Evolutionary conservation across 2,888 invertebrate genomes (phyloP).

Genomic region (Metalampra italica): DNA sequence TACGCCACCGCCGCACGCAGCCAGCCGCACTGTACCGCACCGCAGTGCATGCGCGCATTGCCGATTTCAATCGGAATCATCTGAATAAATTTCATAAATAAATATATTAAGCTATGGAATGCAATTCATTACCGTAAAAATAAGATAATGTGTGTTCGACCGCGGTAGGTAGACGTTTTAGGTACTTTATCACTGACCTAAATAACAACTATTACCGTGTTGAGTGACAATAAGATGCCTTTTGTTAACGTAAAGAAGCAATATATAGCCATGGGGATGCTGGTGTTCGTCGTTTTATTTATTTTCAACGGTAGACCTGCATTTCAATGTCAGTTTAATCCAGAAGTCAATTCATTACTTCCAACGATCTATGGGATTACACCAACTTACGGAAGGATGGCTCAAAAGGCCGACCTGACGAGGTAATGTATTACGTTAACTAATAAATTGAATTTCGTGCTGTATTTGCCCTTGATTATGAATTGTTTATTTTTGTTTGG

Average conservation of each 20-base stretch:
- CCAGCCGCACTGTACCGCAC: no score
- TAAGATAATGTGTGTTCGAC: neutral
- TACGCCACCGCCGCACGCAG: no score
- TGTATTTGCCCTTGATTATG: conserved; percentile 52
- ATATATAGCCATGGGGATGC: conserved; percentile 67
- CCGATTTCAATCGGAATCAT: no score
- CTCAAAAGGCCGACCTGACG: conserved; percentile 96
- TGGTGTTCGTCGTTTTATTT: conserved; percentile 65
- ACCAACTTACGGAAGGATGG: conserved; percentile 92
- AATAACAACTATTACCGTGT: neutral
- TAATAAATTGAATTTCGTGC: conserved; percentile 41
- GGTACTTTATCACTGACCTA: neutral
- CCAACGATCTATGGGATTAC: conserved; percentile 94
- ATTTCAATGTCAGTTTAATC: conserved; percentile 64
- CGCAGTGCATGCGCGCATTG: no score
- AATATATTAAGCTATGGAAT: no score
- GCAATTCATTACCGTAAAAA: neutral
- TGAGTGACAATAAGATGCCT: conserved; percentile 38
- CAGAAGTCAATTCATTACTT: conserved; percentile 53
- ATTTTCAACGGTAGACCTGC: conserved; percentile 64
- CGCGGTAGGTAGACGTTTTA: conserved; percentile 1
- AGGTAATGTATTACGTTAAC: conserved; percentile 79
- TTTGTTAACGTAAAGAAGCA: conserved; percentile 71
- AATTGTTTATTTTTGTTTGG: conserved; percentile 13
- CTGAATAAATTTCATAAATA: no score